Percentiles rank a stretch among this genome's conserved stretches.
Conservation (phyloP, 2,113 vertebrate genomes). For the Arvicanthis niloticus region DNA sequence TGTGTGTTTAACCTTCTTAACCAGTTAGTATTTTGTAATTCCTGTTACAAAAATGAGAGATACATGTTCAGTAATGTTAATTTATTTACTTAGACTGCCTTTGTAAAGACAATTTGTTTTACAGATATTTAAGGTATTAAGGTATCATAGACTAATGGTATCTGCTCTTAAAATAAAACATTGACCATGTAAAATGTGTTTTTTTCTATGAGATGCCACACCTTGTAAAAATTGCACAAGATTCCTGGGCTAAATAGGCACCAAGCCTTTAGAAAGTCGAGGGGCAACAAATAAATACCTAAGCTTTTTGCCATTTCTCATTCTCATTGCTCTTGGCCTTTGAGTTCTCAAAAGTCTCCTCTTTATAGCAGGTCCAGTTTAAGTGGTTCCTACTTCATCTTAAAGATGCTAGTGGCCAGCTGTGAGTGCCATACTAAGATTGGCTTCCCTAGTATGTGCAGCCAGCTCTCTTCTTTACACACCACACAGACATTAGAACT, state of each 20-base stretch:
- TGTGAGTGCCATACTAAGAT: neutral
- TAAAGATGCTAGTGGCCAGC: neutral
- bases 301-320: neutral
- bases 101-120: conserved; percentile 24
- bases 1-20: neutral
- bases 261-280: neutral
- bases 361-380: neutral
- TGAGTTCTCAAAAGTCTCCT: neutral
- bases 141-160: neutral
- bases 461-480: neutral
- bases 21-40: neutral
- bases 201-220: neutral
- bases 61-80: conserved; percentile 13
- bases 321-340: neutral
- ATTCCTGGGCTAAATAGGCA: neutral
- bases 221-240: neutral
- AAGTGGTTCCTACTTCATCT: neutral
- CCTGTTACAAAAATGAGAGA: neutral
- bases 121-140: neutral
- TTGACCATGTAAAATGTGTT: neutral
- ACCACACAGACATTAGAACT: neutral
- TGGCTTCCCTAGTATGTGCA: neutral
- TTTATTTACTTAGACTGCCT: neutral
- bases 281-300: neutral
- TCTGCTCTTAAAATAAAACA: conserved; percentile 18